Evolutionary conservation across 2,888 invertebrate genomes (phyloP), one percentile per base, ranked within the genome.

Genomic region (Pyralis farinalis): DNA sequence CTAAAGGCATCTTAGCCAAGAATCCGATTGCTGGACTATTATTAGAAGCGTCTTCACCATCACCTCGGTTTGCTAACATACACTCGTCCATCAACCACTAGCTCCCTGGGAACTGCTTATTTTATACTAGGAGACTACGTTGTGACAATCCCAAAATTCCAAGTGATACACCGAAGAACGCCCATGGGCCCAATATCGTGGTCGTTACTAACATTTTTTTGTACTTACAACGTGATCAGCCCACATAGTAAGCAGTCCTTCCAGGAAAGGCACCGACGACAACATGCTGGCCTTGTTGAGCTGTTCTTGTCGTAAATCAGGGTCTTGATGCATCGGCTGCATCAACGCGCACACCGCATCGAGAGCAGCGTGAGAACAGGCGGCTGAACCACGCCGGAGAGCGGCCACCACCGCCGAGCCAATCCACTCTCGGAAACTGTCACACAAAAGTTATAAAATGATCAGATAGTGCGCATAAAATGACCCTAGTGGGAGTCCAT

Each of bases 311-410:
- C 98, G 91, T 35, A 99, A 89, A 83, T 99, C 99, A 58, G 97
- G 98, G 74, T 98, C 97, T 51, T 96, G 95, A 68, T 96, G 95
- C 96, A 99, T 99, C 1, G 99, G 99, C 89, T 98, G 98, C 97
- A 99, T 97, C 16, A 99, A 91, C 9, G 99, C 97, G 78, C 98
- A 98, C 46, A 99, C 93, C 88, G 98, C 98, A 86, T 99, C 99
- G 40, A 99, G 92, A 3, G 98, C 98, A 2, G 99, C 97, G 87
- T 99, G 97, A 8, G 98, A 96, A 20, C 98, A 95, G 6, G 97
- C 97, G 52, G 95, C 92, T 62, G 97, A 94, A 53, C 97, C 96
- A 54, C 95, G 91, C 40, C 97, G 94, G 44, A 99, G 80, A 0
- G 98, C 97, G 46, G 93, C 93, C 30, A 98, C 97, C 3, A 99